These are phyloP conservation scores for Hydropsyche tenuis DNA, from an alignment of 1,140 invertebrate species.

Conservation along the genomic window DNA sequence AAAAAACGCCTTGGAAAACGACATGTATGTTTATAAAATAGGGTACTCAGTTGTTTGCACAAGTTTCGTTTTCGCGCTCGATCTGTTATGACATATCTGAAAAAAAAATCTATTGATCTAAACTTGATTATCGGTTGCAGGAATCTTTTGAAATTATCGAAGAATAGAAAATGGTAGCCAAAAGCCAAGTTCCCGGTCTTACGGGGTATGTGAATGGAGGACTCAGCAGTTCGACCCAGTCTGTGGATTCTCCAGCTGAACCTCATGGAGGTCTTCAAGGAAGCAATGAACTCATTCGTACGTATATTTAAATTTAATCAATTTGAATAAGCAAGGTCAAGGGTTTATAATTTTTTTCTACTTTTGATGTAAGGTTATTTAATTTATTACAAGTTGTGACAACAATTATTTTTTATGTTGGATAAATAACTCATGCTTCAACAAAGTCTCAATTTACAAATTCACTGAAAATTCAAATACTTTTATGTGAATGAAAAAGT, in stretches of 20 bases:
- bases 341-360: too few relatives aligned
- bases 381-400: not conserved
- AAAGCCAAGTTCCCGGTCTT: conserved; percentile 55
- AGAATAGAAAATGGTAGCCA: conserved; percentile 44
- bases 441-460: not conserved
- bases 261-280: conserved; percentile 55
- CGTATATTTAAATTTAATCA: conserved; percentile 52
- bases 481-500: too few relatives aligned
- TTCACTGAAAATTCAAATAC: not conserved
- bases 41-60: too few relatives aligned
- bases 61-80: too few relatives aligned
- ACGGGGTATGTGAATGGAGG: conserved; percentile 58
- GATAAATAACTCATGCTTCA: not conserved
- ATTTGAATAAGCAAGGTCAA: too few relatives aligned
- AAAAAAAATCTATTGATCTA: not conserved
- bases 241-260: conserved; percentile 51
- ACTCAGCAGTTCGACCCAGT: conserved; percentile 53
- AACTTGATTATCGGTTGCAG: not conserved
- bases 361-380: not conserved
- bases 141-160: not conserved
- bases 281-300: conserved; percentile 62
- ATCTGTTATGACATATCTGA: too few relatives aligned
- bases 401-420: not conserved
- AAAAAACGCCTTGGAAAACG: too few relatives aligned
- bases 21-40: too few relatives aligned